These are phyloP conservation scores for Prionace glauca DNA, from an alignment of 2,797 vertebrate species.

Conservation along the genomic window DNA sequence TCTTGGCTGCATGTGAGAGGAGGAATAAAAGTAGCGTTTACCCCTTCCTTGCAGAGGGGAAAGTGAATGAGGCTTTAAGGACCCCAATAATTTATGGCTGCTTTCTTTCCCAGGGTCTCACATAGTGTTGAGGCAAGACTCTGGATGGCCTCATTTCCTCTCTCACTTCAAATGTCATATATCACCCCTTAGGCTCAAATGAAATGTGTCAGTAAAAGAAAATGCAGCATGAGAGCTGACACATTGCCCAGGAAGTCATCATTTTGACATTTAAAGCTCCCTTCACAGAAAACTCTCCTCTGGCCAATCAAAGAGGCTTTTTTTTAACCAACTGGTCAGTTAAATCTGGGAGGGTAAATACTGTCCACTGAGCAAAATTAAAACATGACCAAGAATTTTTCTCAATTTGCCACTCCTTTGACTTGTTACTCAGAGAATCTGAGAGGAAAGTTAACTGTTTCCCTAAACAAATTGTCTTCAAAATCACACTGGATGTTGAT, in stretches of 20 bases:
- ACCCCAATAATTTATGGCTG: conserved; percentile 60
- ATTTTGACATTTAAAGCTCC: conserved; percentile 17
- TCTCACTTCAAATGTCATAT: conserved; percentile 58
- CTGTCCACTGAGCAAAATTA: background rate
- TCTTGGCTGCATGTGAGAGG: no score
- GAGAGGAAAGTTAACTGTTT: background rate
- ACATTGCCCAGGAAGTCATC: conserved; percentile 22
- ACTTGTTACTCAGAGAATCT: background rate
- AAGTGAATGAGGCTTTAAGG: background rate
- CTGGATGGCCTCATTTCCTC: conserved; percentile 58
- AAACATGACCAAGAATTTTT: background rate
- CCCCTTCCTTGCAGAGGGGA: background rate
- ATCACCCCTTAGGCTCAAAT: conserved; percentile 52
- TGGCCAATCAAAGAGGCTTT: background rate
- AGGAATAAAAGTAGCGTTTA: background rate
- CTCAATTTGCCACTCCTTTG: background rate
- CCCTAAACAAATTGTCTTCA: background rate
- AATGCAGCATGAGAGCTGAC: background rate
- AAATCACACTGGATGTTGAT: background rate
- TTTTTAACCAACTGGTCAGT: background rate
- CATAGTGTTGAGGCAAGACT: conserved; percentile 59
- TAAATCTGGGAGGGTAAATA: background rate
- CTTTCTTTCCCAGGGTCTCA: conserved; percentile 62
- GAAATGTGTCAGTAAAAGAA: conserved; percentile 39
- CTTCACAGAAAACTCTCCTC: conserved; percentile 20